Conservation (phyloP, 1,140 invertebrate species). For the Mamestra configurata region DNA sequence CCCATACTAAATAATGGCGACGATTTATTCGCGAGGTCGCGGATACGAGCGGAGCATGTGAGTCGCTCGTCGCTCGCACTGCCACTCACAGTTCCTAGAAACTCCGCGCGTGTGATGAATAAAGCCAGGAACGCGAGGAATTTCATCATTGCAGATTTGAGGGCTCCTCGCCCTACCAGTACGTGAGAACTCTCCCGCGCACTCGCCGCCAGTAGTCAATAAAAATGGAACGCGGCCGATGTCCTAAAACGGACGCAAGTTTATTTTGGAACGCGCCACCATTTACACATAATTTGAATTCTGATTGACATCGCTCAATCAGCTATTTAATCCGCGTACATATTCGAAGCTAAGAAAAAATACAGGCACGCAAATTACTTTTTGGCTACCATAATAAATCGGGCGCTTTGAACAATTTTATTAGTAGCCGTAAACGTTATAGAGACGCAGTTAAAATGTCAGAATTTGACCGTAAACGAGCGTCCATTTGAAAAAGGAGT, state of each 20-base stretch:
- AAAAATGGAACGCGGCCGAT: slow-evolving; percentile 69
- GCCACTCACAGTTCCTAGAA: slow-evolving; percentile 83
- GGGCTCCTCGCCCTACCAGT: slow-evolving; percentile 67
- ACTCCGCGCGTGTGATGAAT: slow-evolving; percentile 84
- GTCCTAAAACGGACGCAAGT: slow-evolving; percentile 60
- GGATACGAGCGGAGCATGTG: slow-evolving; percentile 76
- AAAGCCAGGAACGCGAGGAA: slow-evolving; percentile 79
- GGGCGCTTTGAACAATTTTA: slow-evolving; percentile 81
- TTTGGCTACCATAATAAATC: slow-evolving; percentile 72
- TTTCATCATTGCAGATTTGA: slow-evolving; percentile 85
- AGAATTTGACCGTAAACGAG: slow-evolving; percentile 82
- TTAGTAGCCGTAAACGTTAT: slow-evolving; percentile 78
- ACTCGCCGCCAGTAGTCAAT: slow-evolving; percentile 59
- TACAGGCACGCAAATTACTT: slow-evolving; percentile 60
- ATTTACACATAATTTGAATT: slow-evolving; percentile 65
- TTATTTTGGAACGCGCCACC: slow-evolving; percentile 62
- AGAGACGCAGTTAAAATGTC: slow-evolving; percentile 83
- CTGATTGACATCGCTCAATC: slow-evolving; percentile 64
- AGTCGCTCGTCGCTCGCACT: slow-evolving; percentile 67
- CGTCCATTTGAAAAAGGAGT: slow-evolving; percentile 80
- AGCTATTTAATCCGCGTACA: slow-evolving; percentile 59
- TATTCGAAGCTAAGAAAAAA: slow-evolving; percentile 53
- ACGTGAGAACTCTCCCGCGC: slow-evolving; percentile 77
- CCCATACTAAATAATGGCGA: slow-evolving; percentile 82
- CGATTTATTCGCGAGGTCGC: slow-evolving; percentile 80